A percentile compares a stretch with the other conserved stretches of the same genome.
Conservation (phyloP, 2,113 vertebrate genomes). For the Egretta garzetta region DNA sequence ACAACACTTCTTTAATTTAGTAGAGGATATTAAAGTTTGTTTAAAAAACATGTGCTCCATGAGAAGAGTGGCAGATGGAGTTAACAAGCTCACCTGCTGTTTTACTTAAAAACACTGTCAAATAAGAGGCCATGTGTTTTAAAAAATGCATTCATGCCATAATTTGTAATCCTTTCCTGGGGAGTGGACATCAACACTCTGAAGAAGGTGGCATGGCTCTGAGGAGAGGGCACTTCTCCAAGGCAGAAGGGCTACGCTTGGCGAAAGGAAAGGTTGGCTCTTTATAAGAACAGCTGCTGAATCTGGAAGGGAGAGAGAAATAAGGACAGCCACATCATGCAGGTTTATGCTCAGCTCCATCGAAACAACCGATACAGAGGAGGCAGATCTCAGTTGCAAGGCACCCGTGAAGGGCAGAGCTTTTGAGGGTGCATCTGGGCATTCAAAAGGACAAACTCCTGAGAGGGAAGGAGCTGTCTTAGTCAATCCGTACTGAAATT, state of each 20-base stretch:
- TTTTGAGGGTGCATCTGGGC: neutral
- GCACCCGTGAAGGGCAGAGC: neutral
- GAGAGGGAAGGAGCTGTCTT: neutral
- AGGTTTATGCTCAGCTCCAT: neutral
- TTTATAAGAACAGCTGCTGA: neutral
- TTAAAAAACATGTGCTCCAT: neutral
- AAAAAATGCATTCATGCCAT: fast-evolving
- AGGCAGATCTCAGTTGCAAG: neutral
- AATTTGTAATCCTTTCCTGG: neutral
- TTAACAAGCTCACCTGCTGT: neutral
- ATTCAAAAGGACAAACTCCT: neutral
- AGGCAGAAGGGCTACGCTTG: neutral
- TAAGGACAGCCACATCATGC: neutral
- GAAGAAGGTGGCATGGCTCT: neutral
- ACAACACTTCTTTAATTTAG: neutral
- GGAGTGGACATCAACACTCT: neutral
- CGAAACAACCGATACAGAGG: neutral
- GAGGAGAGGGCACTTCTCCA: neutral
- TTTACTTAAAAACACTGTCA: neutral
- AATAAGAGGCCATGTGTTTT: neutral
- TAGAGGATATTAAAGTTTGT: neutral
- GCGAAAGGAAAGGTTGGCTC: neutral
- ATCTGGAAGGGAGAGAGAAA: neutral
- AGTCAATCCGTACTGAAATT: neutral
- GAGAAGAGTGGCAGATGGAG: neutral